Percentiles rank a stretch among this genome's conserved stretches.
phyloP scores from a whole-genome alignment of 2,797 vertebrate species.

The Loriculus beryllinus region DNA sequence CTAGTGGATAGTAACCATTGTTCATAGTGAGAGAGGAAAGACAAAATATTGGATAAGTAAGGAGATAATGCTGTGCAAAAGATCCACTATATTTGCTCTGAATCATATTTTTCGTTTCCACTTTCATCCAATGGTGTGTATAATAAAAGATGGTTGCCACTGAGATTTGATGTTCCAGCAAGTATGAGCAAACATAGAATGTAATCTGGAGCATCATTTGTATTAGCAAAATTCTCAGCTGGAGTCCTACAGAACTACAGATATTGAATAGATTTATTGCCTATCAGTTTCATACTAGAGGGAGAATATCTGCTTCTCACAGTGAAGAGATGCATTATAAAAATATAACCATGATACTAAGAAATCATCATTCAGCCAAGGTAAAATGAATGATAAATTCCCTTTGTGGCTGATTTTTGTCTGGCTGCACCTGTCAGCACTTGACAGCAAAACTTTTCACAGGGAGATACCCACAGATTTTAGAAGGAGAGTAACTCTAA shows the following conservation, averaged over 20 bases:
- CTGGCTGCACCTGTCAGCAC: neutral
- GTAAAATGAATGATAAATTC: conserved; percentile 59
- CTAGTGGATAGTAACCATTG: neutral
- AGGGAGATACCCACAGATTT: neutral
- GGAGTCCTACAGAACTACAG: conserved; percentile 48
- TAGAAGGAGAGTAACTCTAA: neutral
- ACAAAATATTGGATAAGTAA: neutral
- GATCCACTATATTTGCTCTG: neutral
- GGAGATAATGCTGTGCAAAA: neutral
- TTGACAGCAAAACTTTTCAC: conserved; percentile 24
- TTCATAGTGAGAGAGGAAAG: neutral
- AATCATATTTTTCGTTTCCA: neutral
- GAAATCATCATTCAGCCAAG: conserved; percentile 53
- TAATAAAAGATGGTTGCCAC: conserved; percentile 43
- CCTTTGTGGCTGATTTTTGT: conserved; percentile 47
- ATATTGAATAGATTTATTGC: conserved; percentile 71
- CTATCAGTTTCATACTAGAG: conserved; percentile 65
- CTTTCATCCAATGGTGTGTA: neutral
- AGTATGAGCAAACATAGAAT: conserved; percentile 52
- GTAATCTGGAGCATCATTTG: conserved; percentile 57
- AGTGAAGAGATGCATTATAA: conserved; percentile 57
- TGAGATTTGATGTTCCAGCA: conserved; percentile 60
- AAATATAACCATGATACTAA: conserved; percentile 45
- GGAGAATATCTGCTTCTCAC: conserved; percentile 55
- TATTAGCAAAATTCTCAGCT: conserved; percentile 51